Conservation (phyloP, 2,113 vertebrate species). For the Pluvialis apricaria region DNA sequence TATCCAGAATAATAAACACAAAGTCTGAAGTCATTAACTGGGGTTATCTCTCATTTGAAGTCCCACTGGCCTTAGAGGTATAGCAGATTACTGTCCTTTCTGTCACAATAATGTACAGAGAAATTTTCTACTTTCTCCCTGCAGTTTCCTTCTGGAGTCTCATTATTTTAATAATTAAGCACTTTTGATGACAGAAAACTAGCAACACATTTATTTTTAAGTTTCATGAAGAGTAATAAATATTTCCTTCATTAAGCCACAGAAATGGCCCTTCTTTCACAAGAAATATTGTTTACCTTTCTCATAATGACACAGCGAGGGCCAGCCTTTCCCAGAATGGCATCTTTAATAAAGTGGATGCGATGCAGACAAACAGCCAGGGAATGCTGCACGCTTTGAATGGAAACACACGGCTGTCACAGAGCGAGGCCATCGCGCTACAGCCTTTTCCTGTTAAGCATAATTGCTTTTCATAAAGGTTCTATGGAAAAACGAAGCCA, state of each 20-base stretch:
- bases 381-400: slow-evolving; percentile 48
- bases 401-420: slow-evolving; percentile 45
- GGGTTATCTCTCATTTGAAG: neutral
- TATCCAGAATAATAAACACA: neutral
- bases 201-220: slow-evolving; percentile 27
- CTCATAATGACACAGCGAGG: slow-evolving; percentile 43
- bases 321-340: slow-evolving; percentile 45
- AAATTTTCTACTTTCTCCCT: neutral
- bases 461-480: slow-evolving; percentile 64
- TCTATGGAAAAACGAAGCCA: slow-evolving; percentile 32
- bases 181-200: slow-evolving; percentile 8
- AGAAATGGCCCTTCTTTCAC: slow-evolving; percentile 50
- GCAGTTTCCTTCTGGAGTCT: neutral
- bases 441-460: slow-evolving; percentile 58
- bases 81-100: neutral
- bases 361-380: slow-evolving; percentile 50
- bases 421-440: slow-evolving; percentile 30
- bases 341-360: slow-evolving; percentile 55
- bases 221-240: slow-evolving; percentile 33
- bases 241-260: slow-evolving; percentile 48
- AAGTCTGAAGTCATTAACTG: neutral
- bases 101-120: neutral
- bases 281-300: slow-evolving; percentile 67
- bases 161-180: slow-evolving; percentile 34
- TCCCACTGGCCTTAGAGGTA: neutral